phyloP scores from a whole-genome alignment of 2,113 vertebrate genomes.

The Phasianus colchicus region DNA sequence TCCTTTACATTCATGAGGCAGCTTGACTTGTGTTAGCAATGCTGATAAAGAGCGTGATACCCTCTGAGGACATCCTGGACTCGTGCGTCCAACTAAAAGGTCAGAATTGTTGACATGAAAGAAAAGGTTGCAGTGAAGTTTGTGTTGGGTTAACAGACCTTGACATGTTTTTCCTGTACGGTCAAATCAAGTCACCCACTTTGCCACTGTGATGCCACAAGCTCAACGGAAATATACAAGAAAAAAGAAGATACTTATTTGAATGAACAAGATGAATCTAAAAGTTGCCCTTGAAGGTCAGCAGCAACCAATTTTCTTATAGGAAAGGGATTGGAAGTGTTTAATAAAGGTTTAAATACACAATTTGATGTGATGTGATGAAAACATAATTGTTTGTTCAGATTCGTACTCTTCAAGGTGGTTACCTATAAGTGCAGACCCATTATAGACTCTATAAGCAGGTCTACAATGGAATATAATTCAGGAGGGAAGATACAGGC shows the following conservation, averaged over 20 bases:
- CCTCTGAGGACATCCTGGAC: background rate
- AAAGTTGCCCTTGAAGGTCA: background rate
- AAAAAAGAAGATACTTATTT: background rate
- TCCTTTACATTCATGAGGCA: background rate
- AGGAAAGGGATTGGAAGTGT: background rate
- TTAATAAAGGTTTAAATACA: background rate
- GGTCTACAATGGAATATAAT: background rate
- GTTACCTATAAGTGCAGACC: background rate
- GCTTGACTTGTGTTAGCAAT: background rate
- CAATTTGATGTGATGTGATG: background rate
- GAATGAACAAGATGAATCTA: background rate
- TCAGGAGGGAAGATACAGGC: background rate
- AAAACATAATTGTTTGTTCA: background rate
- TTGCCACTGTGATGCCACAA: background rate
- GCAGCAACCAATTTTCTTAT: background rate
- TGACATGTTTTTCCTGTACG: background rate
- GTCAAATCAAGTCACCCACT: background rate
- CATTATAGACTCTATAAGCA: too few species aligned
- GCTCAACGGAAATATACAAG: background rate
- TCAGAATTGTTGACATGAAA: background rate
- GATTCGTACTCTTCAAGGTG: background rate
- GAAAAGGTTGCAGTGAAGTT: background rate
- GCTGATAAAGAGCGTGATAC: background rate
- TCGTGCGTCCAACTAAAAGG: background rate
- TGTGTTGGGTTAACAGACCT: background rate